Evolutionary conservation across 2,888 invertebrate species (phyloP).

Genomic region (Myopa testacea): DNA sequence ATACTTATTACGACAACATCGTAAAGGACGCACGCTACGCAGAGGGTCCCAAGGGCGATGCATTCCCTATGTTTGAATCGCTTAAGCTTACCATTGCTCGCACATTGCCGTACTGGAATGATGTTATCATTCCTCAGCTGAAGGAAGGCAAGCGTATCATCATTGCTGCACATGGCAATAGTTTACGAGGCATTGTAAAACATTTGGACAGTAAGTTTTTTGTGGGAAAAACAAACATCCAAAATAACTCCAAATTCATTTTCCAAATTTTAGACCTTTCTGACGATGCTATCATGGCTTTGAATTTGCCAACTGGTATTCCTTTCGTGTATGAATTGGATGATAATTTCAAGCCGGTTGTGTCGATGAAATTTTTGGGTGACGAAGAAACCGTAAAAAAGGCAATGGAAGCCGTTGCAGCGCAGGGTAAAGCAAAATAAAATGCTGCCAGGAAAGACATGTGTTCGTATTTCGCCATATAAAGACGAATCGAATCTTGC

Average conservation of each 20-base stretch:
- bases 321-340: conserved; percentile 85
- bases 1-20: conserved; percentile 82
- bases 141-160: conserved; percentile 85
- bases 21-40: conserved; percentile 83
- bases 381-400: conserved; percentile 85
- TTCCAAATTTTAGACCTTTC: conserved; percentile 72
- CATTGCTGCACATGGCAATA: conserved; percentile 90
- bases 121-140: conserved; percentile 80
- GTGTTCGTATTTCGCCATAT: too few species aligned
- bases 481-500: too few species aligned
- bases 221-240: neutral
- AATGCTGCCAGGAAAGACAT: conserved; percentile 59
- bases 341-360: conserved; percentile 80
- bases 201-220: conserved; percentile 80
- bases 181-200: conserved; percentile 88
- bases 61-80: conserved; percentile 89
- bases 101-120: conserved; percentile 90
- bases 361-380: conserved; percentile 82
- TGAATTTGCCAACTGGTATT: conserved; percentile 85
- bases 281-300: conserved; percentile 81
- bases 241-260: neutral
- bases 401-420: conserved; percentile 84
- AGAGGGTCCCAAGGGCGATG: conserved; percentile 78
- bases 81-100: conserved; percentile 85
- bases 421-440: conserved; percentile 81